Conservation (phyloP, 1,140 invertebrate genomes). For the Eupeodes corollae region DNA sequence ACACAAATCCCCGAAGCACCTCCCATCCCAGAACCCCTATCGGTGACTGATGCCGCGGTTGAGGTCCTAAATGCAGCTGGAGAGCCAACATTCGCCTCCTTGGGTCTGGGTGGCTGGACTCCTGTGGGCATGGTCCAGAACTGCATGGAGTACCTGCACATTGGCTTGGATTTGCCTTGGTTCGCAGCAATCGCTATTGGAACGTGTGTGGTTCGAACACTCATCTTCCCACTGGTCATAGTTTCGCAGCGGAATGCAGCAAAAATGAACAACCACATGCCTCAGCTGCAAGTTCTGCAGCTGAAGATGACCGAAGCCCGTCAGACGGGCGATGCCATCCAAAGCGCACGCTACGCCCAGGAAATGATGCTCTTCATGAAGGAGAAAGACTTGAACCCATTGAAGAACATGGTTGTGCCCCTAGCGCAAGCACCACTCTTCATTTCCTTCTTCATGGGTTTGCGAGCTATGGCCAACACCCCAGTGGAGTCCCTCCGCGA, state of each 20-base stretch:
- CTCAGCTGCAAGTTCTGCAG: slow-evolving; percentile 67
- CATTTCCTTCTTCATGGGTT: slow-evolving; percentile 77
- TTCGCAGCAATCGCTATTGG: slow-evolving; percentile 72
- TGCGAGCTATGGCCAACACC: slow-evolving; percentile 72
- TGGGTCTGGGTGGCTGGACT: slow-evolving; percentile 66
- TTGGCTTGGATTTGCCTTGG: slow-evolving; percentile 70
- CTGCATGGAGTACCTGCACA: slow-evolving; percentile 70
- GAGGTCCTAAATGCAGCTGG: slow-evolving; percentile 44
- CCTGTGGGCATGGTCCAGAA: slow-evolving; percentile 72
- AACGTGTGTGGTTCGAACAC: slow-evolving; percentile 59
- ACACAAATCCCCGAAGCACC: slow-evolving; percentile 46
- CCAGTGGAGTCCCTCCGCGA: slow-evolving; percentile 77
- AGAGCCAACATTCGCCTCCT: slow-evolving; percentile 63
- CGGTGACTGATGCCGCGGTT: slow-evolving; percentile 33
- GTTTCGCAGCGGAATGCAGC: slow-evolving; percentile 63
- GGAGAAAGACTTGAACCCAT: slow-evolving; percentile 64
- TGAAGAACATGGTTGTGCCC: slow-evolving; percentile 71
- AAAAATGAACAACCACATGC: slow-evolving; percentile 69
- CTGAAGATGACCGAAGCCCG: slow-evolving; percentile 72
- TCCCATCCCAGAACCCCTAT: slow-evolving; percentile 34
- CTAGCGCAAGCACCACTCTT: slow-evolving; percentile 80
- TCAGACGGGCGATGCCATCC: slow-evolving; percentile 63
- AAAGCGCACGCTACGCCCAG: slow-evolving; percentile 56
- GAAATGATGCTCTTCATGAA: slow-evolving; percentile 74
- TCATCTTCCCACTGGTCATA: slow-evolving; percentile 76